Evolutionary conservation across 2,797 vertebrate species (phyloP), one percentile per base, ranked within the genome.

Genomic region (Numenius phaeopus): DNA sequence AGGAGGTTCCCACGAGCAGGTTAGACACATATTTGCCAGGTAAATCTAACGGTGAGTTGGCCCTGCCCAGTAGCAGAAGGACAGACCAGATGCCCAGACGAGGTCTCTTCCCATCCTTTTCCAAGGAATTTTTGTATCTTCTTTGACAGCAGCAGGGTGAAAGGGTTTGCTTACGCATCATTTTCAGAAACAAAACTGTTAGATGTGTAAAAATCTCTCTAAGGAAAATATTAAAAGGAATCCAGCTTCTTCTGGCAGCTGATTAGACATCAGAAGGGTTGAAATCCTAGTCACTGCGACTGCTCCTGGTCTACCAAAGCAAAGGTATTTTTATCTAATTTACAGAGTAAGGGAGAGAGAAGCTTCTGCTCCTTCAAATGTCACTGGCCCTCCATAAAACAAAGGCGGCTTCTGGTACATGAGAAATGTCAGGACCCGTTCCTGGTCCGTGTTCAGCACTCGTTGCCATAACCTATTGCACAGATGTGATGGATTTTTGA

Each of bases 401-500:
- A 71, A 65, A 82, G 67, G 55, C 11, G 42, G 26, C 32, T 94
- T 94, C 75, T 11, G 0, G 46, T 70, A 83, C 42, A 34, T 4
- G 21, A 83, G 83, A 83, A 94, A 75, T 19, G 21, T 40, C 17
- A 3, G 8, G 6, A 32, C 39, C 20, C 59, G 17, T 50, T 92
- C 67, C 78, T 40, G 14, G 57, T 83, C 78, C 84, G 37, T 20
- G 49, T 62, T 93, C 66, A 52, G 59, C 4, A 37, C 69, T 80
- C 14, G 7, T 14, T 80, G 71, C 92, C 34, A 65, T 76, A 90
- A 90, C 71, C 86, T 70, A 80, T 54, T 34, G 79, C 82, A 94
- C 89, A 95, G 93, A 92, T 88, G 89, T 3, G 14, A 86, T 55
- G 54, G 79, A 92, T 91, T 97, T 96, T 83, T 94, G 54, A 96